Conservation (phyloP, 2,113 vertebrate species). For the Notothenia coriiceps region DNA sequence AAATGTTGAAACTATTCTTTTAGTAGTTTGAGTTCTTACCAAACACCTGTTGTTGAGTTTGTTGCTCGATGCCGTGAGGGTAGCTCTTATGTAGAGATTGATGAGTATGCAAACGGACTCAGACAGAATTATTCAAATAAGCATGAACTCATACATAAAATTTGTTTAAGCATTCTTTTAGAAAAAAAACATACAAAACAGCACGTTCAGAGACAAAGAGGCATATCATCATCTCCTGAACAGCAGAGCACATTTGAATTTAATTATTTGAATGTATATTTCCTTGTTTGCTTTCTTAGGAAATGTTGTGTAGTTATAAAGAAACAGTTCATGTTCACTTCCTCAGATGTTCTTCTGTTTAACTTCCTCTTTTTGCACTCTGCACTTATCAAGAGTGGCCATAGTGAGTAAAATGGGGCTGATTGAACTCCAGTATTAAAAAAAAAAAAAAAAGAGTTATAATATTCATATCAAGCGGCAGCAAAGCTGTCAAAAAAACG, state of each 20-base stretch:
- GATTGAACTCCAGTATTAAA: not conserved
- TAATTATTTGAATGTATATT: not conserved
- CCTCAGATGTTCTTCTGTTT: not conserved
- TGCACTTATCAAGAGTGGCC: not conserved
- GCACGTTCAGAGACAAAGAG: not conserved
- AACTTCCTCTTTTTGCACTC: slow-evolving; percentile 16
- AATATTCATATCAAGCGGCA: too few relatives aligned
- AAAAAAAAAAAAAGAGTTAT: too few relatives aligned
- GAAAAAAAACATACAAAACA: slow-evolving; percentile 51
- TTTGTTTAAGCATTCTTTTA: slow-evolving; percentile 37
- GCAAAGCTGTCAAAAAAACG: too few relatives aligned
- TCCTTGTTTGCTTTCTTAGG: not conserved
- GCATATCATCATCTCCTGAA: not conserved
- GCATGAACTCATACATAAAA: not conserved
- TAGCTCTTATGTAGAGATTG: not conserved
- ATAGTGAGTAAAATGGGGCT: not conserved
- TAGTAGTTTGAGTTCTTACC: not conserved
- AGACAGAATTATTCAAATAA: not conserved
- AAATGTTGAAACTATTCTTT: not conserved
- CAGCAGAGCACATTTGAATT: not conserved
- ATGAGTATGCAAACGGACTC: slow-evolving; percentile 9
- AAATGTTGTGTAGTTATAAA: not conserved
- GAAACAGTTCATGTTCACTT: not conserved
- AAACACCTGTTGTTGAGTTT: not conserved
- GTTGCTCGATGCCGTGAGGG: not conserved